Percentiles rank a stretch among this genome's conserved stretches.
Evolutionary conservation across 2,888 invertebrate species (phyloP).

Genomic region (Microplitis deprimator): DNA sequence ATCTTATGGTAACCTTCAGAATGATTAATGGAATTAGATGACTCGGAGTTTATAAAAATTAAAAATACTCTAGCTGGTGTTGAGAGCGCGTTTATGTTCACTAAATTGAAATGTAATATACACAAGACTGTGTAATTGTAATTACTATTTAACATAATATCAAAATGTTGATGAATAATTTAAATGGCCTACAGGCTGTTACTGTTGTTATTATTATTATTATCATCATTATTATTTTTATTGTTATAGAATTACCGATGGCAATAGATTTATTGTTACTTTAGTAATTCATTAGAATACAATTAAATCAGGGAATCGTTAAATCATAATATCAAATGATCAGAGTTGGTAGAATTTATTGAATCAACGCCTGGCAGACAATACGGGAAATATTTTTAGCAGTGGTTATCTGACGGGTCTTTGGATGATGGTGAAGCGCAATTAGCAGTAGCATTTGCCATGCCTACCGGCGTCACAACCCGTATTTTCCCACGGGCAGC

Average conservation of each 20-base stretch:
- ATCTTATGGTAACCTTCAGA: neutral
- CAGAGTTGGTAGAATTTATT: neutral
- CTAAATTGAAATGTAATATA: neutral
- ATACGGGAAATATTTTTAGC: constrained; percentile 17
- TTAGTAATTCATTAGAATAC: neutral
- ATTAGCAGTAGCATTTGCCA: constrained; percentile 68
- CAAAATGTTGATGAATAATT: neutral
- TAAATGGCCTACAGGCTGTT: neutral
- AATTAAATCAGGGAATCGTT: neutral
- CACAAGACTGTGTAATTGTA: neutral
- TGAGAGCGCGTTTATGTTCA: neutral
- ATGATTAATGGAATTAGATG: constrained; percentile 1
- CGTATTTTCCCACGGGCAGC: constrained; percentile 70
- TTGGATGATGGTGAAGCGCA: constrained; percentile 48
- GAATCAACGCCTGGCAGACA: constrained; percentile 19
- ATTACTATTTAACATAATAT: neutral
- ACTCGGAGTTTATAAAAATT: neutral
- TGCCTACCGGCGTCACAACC: constrained; percentile 64
- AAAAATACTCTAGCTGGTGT: neutral
- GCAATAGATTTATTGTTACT: neutral
- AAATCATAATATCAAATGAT: neutral
- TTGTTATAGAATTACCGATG: neutral
- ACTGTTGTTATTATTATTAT: neutral
- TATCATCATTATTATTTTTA: neutral
- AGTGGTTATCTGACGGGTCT: constrained; percentile 36